A percentile compares a stretch with the other conserved stretches of the same genome.
phyloP scores from a whole-genome alignment of 1,140 invertebrate genomes.

The Diachasma alloeum region DNA sequence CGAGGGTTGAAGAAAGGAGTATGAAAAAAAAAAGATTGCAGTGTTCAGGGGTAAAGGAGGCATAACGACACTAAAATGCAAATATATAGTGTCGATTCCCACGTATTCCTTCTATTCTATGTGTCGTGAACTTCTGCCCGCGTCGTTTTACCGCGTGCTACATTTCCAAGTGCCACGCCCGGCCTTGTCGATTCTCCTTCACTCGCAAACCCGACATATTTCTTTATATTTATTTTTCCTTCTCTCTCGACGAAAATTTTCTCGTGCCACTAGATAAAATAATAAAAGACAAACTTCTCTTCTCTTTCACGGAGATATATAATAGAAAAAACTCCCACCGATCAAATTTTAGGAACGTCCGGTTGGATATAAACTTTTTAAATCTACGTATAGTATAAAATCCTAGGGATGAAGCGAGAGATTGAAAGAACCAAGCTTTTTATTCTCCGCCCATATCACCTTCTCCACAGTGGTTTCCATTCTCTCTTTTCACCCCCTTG shows the following conservation, averaged over 20 bases:
- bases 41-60: neutral
- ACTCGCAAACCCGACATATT: neutral
- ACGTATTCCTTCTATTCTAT: constrained; percentile 7
- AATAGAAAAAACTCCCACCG: neutral
- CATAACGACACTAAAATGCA: constrained; percentile 23
- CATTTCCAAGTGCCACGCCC: neutral
- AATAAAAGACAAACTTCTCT: neutral
- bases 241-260: too few relatives aligned
- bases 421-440: neutral
- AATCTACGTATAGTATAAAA: constrained; percentile 17
- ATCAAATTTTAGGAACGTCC: constrained; percentile 26
- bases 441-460: neutral
- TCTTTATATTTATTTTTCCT: neutral
- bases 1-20: neutral
- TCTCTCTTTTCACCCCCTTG: neutral
- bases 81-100: constrained; percentile 25
- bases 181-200: neutral
- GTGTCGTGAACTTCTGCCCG: neutral
- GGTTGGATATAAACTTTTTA: constrained; percentile 27
- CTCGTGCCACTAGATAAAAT: neutral
- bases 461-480: neutral
- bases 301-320: neutral
- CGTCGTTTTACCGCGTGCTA: neutral
- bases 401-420: constrained; percentile 10
- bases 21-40: neutral